Evolutionary conservation across 1,140 invertebrate genomes (phyloP).

Genomic region (Drosophila guanche): DNA sequence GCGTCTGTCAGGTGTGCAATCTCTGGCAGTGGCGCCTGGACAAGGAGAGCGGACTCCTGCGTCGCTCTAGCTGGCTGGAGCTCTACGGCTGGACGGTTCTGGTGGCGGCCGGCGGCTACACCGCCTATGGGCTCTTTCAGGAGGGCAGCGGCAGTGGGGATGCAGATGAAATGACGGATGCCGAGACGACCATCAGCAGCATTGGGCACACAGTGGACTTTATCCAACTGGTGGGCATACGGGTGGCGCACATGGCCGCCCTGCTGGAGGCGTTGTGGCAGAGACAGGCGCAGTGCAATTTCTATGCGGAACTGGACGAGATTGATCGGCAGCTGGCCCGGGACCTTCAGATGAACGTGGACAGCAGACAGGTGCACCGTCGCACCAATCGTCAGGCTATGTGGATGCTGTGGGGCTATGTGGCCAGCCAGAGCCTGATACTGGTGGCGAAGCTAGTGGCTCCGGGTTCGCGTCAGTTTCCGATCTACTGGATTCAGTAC

Average conservation of each 20-base stretch:
- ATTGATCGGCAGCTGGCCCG: constrained; percentile 62
- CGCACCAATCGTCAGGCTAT: constrained; percentile 21
- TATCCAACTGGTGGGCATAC: constrained; percentile 76
- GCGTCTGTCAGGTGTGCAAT: constrained; percentile 49
- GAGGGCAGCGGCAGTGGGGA: constrained; percentile 20
- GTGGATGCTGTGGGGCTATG: constrained; percentile 60
- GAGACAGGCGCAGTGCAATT: constrained; percentile 32
- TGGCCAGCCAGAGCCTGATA: constrained; percentile 58
- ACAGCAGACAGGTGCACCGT: constrained; percentile 34
- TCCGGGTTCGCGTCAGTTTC: constrained; percentile 24
- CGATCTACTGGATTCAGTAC: constrained; percentile 70
- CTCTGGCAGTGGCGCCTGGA: constrained; percentile 59
- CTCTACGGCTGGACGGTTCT: constrained; percentile 55
- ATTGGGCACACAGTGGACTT: constrained; percentile 74
- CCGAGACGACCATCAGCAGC: constrained; percentile 29
- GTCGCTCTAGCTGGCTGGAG: constrained; percentile 53
- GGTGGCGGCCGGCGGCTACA: constrained; percentile 18
- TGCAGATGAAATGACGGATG: neutral
- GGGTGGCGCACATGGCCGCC: constrained; percentile 60
- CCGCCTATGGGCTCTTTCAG: constrained; percentile 59
- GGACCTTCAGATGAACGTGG: constrained; percentile 50
- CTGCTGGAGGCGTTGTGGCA: constrained; percentile 65
- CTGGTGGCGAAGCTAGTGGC: constrained; percentile 50
- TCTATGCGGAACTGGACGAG: constrained; percentile 55
- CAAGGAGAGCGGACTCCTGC: constrained; percentile 17